These are phyloP conservation scores for Scaptomyza pallida DNA, from an alignment of 1,140 invertebrate species.

Conservation along the genomic window DNA sequence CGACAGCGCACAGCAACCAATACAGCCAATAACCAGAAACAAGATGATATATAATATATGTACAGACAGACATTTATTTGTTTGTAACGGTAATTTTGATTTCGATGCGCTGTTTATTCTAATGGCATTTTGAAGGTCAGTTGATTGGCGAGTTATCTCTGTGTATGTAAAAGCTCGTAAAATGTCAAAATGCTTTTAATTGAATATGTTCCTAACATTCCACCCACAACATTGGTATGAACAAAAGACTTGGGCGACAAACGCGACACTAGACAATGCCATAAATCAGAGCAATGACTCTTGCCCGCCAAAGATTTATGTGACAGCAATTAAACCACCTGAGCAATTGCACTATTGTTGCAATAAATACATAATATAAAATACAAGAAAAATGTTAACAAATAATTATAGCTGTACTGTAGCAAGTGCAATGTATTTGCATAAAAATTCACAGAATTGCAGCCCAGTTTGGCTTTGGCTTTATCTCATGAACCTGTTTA, in stretches of 20 bases:
- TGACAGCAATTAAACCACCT: slow-evolving; percentile 68
- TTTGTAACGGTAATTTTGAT: slow-evolving; percentile 32
- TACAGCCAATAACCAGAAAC: not conserved
- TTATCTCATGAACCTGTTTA: slow-evolving; percentile 59
- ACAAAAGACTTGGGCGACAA: slow-evolving; percentile 50
- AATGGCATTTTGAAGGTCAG: slow-evolving; percentile 70
- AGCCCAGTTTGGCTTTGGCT: slow-evolving; percentile 13
- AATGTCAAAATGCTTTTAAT: slow-evolving; percentile 56
- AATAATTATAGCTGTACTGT: slow-evolving; percentile 26
- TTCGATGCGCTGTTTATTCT: slow-evolving; percentile 53
- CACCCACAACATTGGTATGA: slow-evolving; percentile 12
- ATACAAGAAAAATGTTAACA: slow-evolving; percentile 31
- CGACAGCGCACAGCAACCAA: slow-evolving; percentile 19
- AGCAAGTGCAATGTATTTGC: slow-evolving; percentile 31
- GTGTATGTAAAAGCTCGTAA: slow-evolving; percentile 22
- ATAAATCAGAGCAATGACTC: slow-evolving; percentile 47
- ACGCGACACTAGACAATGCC: slow-evolving; percentile 30
- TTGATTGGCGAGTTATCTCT: not conserved
- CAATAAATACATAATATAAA: slow-evolving; percentile 28
- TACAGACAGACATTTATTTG: slow-evolving; percentile 6
- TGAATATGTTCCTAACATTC: not conserved
- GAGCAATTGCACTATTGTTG: slow-evolving; percentile 55
- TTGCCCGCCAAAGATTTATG: slow-evolving; percentile 57
- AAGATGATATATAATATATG: slow-evolving; percentile 33
- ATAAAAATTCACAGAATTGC: slow-evolving; percentile 39